Evolutionary conservation across 2,888 invertebrate species (phyloP).

Genomic region (Fragum sueziense): DNA sequence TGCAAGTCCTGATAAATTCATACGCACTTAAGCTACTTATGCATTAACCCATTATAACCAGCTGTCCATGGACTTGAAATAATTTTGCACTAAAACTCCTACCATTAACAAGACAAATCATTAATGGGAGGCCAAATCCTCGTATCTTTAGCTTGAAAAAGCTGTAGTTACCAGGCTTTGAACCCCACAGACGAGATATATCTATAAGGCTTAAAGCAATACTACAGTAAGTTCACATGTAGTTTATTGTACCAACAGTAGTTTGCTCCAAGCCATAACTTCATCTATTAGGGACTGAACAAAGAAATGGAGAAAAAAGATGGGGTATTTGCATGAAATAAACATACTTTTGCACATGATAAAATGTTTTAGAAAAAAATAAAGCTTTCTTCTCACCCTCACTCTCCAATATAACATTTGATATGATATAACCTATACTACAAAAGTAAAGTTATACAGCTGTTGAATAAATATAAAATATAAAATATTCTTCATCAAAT

Average conservation of each 20-base stretch:
- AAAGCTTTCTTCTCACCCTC: conserved; percentile 25
- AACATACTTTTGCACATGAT: conserved; percentile 23
- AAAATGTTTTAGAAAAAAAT: conserved; percentile 30
- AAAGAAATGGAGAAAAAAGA: neutral
- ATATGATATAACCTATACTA: conserved; percentile 25
- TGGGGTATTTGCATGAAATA: neutral
- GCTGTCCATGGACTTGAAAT: too few species aligned
- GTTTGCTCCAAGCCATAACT: neutral
- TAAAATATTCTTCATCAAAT: conserved; percentile 32
- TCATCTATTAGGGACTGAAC: neutral
- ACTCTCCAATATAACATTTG: conserved; percentile 25
- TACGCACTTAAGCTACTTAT: too few species aligned
- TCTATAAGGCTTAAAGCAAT: too few species aligned
- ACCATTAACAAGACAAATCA: too few species aligned
- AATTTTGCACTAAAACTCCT: too few species aligned
- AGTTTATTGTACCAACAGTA: neutral
- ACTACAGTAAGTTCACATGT: neutral
- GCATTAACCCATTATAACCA: too few species aligned
- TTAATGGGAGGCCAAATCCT: too few species aligned
- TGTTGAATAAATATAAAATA: conserved; percentile 41
- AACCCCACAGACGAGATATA: too few species aligned
- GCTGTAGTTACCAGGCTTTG: too few species aligned
- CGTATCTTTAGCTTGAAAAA: too few species aligned
- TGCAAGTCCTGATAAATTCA: too few species aligned
- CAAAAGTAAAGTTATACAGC: conserved; percentile 27